Conservation (phyloP, 37 sponge, comb jelly and placozoan genomes). For the Cliona cf. orientalis region DNA sequence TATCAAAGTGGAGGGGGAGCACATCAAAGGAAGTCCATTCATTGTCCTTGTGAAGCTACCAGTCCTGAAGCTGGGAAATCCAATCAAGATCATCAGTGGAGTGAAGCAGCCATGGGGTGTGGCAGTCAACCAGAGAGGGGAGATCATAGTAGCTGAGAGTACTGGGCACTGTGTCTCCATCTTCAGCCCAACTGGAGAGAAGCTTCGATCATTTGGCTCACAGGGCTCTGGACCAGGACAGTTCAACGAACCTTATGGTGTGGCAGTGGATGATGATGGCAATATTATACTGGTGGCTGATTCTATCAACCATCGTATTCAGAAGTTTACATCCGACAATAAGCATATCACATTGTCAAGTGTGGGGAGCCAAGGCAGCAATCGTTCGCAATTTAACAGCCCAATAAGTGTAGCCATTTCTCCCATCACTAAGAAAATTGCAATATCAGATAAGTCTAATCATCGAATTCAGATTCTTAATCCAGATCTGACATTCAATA, state of each 20-base stretch:
- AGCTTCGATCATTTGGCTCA: conserved; percentile 4
- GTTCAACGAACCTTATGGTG: neutral
- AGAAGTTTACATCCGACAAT: conserved; percentile 49
- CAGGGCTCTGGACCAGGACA: conserved; percentile 5
- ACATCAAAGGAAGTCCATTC: conserved; percentile 26
- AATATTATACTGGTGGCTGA: conserved; percentile 20
- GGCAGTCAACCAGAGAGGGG: neutral
- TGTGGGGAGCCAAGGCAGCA: conserved; percentile 30
- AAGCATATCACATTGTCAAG: conserved; percentile 8
- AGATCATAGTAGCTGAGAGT: neutral
- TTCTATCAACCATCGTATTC: conserved; percentile 19
- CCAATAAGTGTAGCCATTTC: conserved; percentile 48
- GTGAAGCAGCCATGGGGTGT: conserved; percentile 1
- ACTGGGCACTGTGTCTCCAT: neutral
- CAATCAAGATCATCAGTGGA: neutral
- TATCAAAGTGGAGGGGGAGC: conserved; percentile 9
- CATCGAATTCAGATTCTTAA: conserved; percentile 53
- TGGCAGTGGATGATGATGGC: neutral
- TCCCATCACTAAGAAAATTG: conserved; percentile 15
- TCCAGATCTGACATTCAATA: conserved; percentile 44
- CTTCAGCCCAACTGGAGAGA: conserved; percentile 3
- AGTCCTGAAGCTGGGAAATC: neutral
- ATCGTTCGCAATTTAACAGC: conserved; percentile 34
- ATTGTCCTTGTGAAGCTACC: neutral
- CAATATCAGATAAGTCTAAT: conserved; percentile 46